Conservation (phyloP, 2,888 invertebrate genomes). For the Agrotis puta region DNA sequence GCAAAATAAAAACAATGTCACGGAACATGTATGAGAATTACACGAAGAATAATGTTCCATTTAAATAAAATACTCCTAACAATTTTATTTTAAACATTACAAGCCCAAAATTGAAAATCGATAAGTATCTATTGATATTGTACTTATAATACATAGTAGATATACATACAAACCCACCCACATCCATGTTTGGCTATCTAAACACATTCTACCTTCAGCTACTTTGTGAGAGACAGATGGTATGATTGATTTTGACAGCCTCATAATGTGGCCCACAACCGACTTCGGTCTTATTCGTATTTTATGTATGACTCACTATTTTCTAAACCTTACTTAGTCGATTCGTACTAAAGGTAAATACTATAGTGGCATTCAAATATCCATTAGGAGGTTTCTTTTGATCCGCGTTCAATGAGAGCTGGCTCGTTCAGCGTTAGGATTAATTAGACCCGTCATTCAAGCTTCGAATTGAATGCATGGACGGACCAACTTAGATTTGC, state of each 20-base stretch:
- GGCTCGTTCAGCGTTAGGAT: conserved; percentile 81
- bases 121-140: not conserved
- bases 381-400: conserved; percentile 88
- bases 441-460: conserved; percentile 86
- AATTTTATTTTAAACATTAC: not conserved
- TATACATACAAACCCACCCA: conserved; percentile 5
- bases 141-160: conserved; percentile 1
- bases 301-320: conserved; percentile 64
- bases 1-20: too few relatives aligned
- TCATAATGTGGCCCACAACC: conserved; percentile 55
- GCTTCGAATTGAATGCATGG: conserved; percentile 75
- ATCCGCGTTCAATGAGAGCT: conserved; percentile 80
- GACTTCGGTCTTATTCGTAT: conserved; percentile 42
- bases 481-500: conserved; percentile 70
- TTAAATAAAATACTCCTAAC: not conserved
- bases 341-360: conserved; percentile 75
- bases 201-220: conserved; percentile 38
- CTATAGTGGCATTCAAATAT: conserved; percentile 85
- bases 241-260: conserved; percentile 65
- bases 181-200: conserved; percentile 35
- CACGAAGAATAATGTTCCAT: too few relatives aligned
- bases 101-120: not conserved
- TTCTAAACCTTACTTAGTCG: conserved; percentile 60
- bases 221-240: conserved; percentile 41
- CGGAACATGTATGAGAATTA: too few relatives aligned